Percentiles rank a stretch among this genome's conserved stretches.
phyloP scores from a whole-genome alignment of 2,113 vertebrate genomes.

The Sula dactylatra region DNA sequence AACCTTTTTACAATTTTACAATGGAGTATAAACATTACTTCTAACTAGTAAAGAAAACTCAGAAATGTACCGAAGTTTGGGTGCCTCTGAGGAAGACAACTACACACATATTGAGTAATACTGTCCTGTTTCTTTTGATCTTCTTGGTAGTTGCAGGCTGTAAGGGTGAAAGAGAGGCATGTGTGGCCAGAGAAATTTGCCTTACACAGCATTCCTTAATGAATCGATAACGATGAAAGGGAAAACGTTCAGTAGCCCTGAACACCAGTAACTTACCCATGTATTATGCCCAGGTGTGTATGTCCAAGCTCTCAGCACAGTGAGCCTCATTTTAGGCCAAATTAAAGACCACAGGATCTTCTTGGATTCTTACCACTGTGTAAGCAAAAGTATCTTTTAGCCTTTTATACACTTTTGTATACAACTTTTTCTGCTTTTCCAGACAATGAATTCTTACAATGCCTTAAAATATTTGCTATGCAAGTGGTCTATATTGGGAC shows the following conservation, averaged over 20 bases:
- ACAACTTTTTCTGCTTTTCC: background rate
- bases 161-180: background rate
- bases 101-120: background rate
- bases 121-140: background rate
- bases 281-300: background rate
- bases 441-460: background rate
- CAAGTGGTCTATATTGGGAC: background rate
- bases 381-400: background rate
- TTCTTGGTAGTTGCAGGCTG: background rate
- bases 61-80: background rate
- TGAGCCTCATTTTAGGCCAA: background rate
- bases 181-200: background rate
- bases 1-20: background rate
- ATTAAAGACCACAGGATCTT: background rate
- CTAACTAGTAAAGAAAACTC: background rate
- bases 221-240: background rate
- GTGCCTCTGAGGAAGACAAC: background rate
- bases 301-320: background rate
- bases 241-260: background rate
- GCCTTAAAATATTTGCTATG: background rate
- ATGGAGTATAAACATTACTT: background rate
- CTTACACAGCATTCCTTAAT: background rate
- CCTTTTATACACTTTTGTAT: background rate
- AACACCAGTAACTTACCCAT: background rate
- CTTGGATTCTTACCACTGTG: background rate